Evolutionary conservation across 2,888 invertebrate species (phyloP).

Genomic region (Drosophila kokeensis): DNA sequence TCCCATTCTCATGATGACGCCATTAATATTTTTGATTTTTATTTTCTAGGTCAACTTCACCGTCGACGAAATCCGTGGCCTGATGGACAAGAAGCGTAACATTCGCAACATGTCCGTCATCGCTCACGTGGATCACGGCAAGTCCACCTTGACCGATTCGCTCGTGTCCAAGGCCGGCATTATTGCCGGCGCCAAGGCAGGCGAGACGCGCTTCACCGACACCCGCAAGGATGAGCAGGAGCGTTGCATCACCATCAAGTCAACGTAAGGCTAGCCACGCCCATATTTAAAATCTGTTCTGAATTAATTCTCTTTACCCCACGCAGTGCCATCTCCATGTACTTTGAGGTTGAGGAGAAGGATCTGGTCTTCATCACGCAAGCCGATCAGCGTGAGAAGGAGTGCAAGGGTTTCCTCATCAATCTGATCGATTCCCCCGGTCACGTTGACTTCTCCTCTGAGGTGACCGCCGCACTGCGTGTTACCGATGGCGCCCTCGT

Average conservation of each 20-base stretch:
- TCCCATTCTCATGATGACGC: slow-evolving; percentile 7
- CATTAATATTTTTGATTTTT: slow-evolving; percentile 49
- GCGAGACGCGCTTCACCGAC: slow-evolving; percentile 99
- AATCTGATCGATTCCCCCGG: slow-evolving; percentile 99
- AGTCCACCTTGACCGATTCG: slow-evolving; percentile 99
- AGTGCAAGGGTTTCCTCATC: slow-evolving; percentile 98
- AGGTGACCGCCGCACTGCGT: slow-evolving; percentile 99
- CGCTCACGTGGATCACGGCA: slow-evolving; percentile 99
- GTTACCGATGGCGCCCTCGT: slow-evolving; percentile 99
- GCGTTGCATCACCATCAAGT: slow-evolving; percentile 99
- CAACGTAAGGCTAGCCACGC: slow-evolving; percentile 87
- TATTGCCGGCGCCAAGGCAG: slow-evolving; percentile 99
- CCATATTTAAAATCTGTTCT: background rate
- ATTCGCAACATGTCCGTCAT: slow-evolving; percentile 99
- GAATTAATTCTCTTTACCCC: background rate
- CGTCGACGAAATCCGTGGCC: slow-evolving; percentile 99
- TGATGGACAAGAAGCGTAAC: slow-evolving; percentile 99
- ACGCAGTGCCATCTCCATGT: slow-evolving; percentile 99
- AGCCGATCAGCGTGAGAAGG: slow-evolving; percentile 95
- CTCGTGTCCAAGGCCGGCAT: slow-evolving; percentile 99
- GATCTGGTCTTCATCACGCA: slow-evolving; percentile 97
- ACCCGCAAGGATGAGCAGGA: slow-evolving; percentile 99
- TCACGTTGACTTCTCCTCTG: slow-evolving; percentile 99
- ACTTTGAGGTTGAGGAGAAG: slow-evolving; percentile 97
- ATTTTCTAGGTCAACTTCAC: slow-evolving; percentile 98